Percentiles rank a stretch among this genome's conserved stretches.
phyloP scores from a whole-genome alignment of 2,113 vertebrate genomes.

The Corythaixoides concolor region DNA sequence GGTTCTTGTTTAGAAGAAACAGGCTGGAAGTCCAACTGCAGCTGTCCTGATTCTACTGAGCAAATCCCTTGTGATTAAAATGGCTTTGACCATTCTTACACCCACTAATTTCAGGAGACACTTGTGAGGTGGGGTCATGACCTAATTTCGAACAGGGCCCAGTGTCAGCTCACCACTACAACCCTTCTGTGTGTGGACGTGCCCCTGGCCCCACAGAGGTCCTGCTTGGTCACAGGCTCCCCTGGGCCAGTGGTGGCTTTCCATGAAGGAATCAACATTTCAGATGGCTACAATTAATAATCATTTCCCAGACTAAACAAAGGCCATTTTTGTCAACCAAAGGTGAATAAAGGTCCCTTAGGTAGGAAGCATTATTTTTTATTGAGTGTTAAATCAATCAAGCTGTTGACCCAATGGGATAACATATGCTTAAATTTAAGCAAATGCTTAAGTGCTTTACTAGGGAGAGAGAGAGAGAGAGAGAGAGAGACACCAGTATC shows the following conservation, averaged over 20 bases:
- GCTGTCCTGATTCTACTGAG: neutral
- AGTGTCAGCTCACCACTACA: neutral
- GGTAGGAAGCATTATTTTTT: neutral
- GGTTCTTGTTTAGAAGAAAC: neutral
- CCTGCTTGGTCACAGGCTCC: rapidly evolving
- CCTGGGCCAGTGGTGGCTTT: neutral
- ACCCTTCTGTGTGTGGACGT: neutral
- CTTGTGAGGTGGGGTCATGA: neutral
- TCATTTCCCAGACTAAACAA: neutral
- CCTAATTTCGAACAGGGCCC: neutral
- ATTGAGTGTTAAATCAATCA: neutral
- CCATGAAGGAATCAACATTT: neutral
- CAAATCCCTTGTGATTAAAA: neutral
- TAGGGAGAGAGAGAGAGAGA: neutral
- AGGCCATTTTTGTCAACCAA: neutral
- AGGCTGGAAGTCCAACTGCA: neutral
- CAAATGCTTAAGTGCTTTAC: neutral
- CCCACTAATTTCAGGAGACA: rapidly evolving
- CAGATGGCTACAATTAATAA: neutral
- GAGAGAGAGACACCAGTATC: neutral
- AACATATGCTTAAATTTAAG: neutral
- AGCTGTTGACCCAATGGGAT: neutral
- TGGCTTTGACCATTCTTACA: neutral
- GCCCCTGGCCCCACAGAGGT: neutral
- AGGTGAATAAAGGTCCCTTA: neutral